Evolutionary conservation across 2,797 vertebrate species (phyloP), one percentile per base, ranked within the genome.

Genomic region (Petrocephalus schoutedeni): DNA sequence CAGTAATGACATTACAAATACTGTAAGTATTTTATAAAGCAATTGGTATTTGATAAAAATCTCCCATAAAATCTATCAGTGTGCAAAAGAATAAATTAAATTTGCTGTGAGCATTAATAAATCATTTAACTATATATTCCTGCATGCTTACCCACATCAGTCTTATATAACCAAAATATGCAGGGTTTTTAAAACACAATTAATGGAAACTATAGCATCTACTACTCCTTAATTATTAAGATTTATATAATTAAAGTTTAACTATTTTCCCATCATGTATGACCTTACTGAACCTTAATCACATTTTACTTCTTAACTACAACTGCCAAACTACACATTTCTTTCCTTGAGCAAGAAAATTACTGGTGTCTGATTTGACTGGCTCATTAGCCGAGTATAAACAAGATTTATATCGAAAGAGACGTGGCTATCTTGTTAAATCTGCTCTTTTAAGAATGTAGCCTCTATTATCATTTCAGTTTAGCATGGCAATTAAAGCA

Each of bases 401-500:
- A 28, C 53, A 54, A 84, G 49, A 84, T 51, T 83, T 5, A 84
- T 54, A 74, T 74, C 1, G 67, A 53, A n/a, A 51, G 21, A 84
- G 80, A 84, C 49, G n/a, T 84, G 80, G 80, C n/a, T 21, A 23
- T 53, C 41, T 83, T 53, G 77, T 83, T 83, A 83, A 83, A 83
- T 23, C 45, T 51, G 41, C 49, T n/a, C 80, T 84, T 84, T 54
- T 53, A 4, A 12, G 80, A 54, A 23, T 28, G 45, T 54, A 5
- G 51, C 45, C n/a, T 84, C 49, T 51, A 83, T 84, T 54, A 28
- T 41, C 2, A 1, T n/a, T 53, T 51, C 49, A 84, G 80, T 53
- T 23, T 51, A 84, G 45, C 19, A 23, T 21, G 21, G 51, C 80
- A 51, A 54, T 51, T 84, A 28, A 54, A 84, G 80, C 23, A 53